These are phyloP conservation scores for Hippocampus kuda DNA, from an alignment of 2,797 vertebrate species.

Conservation along the genomic window DNA sequence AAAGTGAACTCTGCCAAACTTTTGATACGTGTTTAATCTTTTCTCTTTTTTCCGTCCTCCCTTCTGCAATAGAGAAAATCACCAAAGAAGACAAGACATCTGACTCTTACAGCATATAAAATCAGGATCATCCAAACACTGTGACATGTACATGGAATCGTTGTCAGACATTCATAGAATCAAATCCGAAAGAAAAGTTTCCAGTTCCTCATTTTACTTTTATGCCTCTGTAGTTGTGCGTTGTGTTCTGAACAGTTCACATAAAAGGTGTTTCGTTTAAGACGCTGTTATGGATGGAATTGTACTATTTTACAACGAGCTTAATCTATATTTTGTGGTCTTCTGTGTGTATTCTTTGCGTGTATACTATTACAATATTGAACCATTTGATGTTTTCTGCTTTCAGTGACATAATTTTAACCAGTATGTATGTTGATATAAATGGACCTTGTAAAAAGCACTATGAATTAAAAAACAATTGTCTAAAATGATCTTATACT, in stretches of 20 bases:
- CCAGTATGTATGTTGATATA: neutral
- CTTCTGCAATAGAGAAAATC: neutral
- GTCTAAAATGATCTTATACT: neutral
- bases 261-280: slow-evolving; percentile 16
- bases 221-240: neutral
- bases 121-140: slow-evolving; percentile 34
- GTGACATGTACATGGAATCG: slow-evolving; percentile 41
- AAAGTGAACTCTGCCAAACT: neutral
- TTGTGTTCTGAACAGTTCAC: slow-evolving; percentile 23
- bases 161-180: slow-evolving; percentile 67
- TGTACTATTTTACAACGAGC: neutral
- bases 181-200: slow-evolving; percentile 70
- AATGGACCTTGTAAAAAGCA: neutral
- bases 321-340: neutral
- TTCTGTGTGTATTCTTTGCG: neutral
- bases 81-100: neutral
- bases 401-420: neutral
- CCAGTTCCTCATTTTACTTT: slow-evolving; percentile 65
- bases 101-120: neutral
- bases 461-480: neutral
- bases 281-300: neutral
- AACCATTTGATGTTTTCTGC: neutral
- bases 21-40: neutral
- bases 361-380: neutral
- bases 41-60: neutral